Conservation (phyloP, 2,888 invertebrate species). For the Congeria kusceri region DNA sequence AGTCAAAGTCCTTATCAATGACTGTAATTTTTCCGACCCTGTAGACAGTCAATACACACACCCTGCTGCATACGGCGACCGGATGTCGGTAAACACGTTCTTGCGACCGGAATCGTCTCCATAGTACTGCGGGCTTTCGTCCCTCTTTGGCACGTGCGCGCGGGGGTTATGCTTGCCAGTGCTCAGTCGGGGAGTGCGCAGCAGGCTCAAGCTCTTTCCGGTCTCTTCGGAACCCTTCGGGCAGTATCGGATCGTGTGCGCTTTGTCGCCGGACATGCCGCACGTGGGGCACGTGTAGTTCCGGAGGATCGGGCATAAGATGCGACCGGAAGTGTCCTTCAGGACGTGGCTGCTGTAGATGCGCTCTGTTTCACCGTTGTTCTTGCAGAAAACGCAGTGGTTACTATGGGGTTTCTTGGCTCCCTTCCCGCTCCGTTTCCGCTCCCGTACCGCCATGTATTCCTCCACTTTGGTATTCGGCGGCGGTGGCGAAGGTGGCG, state of each 20-base stretch:
- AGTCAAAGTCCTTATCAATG: too few relatives aligned
- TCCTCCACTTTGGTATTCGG: conserved; percentile 25
- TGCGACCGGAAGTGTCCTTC: conserved; percentile 89
- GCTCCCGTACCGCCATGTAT: conserved; percentile 58
- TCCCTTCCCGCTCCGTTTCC: not conserved
- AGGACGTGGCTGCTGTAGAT: conserved; percentile 89
- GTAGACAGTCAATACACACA: too few relatives aligned
- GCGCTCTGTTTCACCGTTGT: conserved; percentile 90
- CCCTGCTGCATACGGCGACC: too few relatives aligned
- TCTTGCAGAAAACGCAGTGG: conserved; percentile 91
- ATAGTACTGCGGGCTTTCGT: too few relatives aligned
- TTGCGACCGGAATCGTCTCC: too few relatives aligned
- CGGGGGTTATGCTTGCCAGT: conserved; percentile 18
- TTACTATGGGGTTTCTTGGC: conserved; percentile 52
- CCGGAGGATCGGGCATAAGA: conserved; percentile 90
- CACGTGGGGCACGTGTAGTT: conserved; percentile 91
- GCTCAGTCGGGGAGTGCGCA: conserved; percentile 1
- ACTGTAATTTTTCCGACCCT: too few relatives aligned
- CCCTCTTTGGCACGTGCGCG: not conserved
- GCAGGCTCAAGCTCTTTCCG: conserved; percentile 10
- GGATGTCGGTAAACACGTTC: too few relatives aligned
- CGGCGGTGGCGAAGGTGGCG: conserved; percentile 17
- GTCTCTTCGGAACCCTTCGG: conserved; percentile 69
- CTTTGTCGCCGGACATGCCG: conserved; percentile 89
- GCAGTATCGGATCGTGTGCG: conserved; percentile 93